These are phyloP conservation scores for Napeogenes sylphis DNA, from an alignment of 2,888 invertebrate species.

Conservation along the genomic window DNA sequence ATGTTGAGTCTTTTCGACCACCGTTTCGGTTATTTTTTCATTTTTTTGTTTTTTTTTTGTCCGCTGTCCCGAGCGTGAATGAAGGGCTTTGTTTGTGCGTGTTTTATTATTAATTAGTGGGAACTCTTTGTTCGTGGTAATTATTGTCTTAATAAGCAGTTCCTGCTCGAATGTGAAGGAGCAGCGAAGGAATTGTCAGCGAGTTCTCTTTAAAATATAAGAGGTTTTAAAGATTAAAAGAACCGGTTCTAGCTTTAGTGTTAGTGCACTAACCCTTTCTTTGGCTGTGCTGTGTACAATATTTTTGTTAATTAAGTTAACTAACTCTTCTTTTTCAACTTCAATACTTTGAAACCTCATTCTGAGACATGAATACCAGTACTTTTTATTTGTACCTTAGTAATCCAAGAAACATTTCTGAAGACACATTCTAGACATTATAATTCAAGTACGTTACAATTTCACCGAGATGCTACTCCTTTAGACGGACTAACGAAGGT, in stretches of 20 bases:
- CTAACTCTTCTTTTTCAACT: background rate
- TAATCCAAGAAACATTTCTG: conserved; percentile 7
- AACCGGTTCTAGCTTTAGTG: conserved; percentile 41
- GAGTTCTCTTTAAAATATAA: conserved; percentile 57
- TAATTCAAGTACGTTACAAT: background rate
- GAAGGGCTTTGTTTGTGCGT: conserved; percentile 74
- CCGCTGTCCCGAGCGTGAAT: conserved; percentile 72
- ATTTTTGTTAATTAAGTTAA: conserved; percentile 5
- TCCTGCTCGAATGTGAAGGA: conserved; percentile 70
- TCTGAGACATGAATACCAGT: background rate
- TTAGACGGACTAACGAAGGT: conserved; percentile 15
- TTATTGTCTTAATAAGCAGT: conserved; percentile 78
- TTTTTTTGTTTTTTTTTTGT: conserved; percentile 52
- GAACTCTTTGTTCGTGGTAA: conserved; percentile 75
- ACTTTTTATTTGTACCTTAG: background rate
- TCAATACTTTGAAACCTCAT: background rate
- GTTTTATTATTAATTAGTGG: conserved; percentile 79
- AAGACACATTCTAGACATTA: conserved; percentile 3
- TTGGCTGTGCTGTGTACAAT: conserved; percentile 12
- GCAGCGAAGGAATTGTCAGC: conserved; percentile 62
- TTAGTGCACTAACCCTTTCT: conserved; percentile 19
- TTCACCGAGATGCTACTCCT: background rate
- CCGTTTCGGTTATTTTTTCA: conserved; percentile 68
- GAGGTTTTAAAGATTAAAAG: conserved; percentile 44
- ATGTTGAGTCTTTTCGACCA: conserved; percentile 77